Conservation (phyloP, 1,140 invertebrate genomes). For the Drosophila pandora region DNA sequence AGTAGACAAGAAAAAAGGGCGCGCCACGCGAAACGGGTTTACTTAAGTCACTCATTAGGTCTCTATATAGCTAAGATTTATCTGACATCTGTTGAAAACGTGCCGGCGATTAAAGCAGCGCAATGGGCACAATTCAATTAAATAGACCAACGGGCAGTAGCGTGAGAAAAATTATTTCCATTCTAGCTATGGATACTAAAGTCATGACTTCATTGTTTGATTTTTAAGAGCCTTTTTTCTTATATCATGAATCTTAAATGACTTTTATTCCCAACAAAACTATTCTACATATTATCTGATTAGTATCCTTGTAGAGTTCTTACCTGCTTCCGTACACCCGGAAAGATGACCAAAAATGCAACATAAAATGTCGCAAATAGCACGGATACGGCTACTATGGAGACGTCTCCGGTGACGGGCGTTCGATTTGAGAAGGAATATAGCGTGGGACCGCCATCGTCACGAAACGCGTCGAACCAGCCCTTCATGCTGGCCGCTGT, state of each 20-base stretch:
- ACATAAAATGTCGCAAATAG: conserved; percentile 95
- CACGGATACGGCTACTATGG: conserved; percentile 92
- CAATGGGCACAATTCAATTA: conserved; percentile 48
- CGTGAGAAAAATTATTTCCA: conserved; percentile 2
- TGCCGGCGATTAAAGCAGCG: conserved; percentile 62
- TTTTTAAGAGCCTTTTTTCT: no score
- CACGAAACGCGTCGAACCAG: conserved; percentile 97
- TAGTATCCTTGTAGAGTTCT: no score
- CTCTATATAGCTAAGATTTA: conserved; percentile 31
- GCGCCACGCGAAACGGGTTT: conserved; percentile 43
- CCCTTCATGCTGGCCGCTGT: conserved; percentile 88
- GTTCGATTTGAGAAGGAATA: conserved; percentile 97
- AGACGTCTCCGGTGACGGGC: conserved; percentile 95
- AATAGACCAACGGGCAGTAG: conserved; percentile 36
- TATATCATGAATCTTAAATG: no score
- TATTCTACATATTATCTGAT: no score
- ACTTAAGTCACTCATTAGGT: conserved; percentile 19
- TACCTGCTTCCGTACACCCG: conserved; percentile 98
- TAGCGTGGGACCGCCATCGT: conserved; percentile 95
- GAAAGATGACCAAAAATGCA: conserved; percentile 96
- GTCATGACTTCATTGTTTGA: no score
- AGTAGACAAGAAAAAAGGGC: conserved; percentile 51
- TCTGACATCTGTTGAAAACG: conserved; percentile 58
- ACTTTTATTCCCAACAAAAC: no score
- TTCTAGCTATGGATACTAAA: not conserved